These are phyloP conservation scores for Chascanopsetta lugubris DNA, from an alignment of 2,113 vertebrate genomes.

Conservation along the genomic window DNA sequence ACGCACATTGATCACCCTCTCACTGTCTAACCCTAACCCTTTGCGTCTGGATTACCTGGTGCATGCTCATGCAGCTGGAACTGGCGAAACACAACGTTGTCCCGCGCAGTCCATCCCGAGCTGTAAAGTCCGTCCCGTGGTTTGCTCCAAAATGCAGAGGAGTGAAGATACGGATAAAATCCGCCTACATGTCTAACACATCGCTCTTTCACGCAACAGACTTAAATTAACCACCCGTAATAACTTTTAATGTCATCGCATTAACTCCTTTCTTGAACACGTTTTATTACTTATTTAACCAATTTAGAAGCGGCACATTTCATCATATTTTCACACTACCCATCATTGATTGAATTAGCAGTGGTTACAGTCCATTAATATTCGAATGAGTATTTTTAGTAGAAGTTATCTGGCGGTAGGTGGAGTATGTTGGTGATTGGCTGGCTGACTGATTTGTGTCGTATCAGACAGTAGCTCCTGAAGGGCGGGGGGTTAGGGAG, in stretches of 20 bases:
- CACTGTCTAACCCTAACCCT: not conserved
- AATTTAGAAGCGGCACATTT: constrained; percentile 40
- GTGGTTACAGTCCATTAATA: constrained; percentile 52
- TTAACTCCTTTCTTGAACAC: constrained; percentile 48
- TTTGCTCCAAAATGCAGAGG: not conserved
- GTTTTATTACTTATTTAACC: constrained; percentile 34
- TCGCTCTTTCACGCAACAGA: constrained; percentile 8
- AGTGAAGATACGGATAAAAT: not conserved
- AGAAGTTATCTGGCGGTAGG: constrained; percentile 46
- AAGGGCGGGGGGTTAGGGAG: constrained; percentile 1
- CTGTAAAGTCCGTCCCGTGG: not conserved
- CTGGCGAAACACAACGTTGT: not conserved
- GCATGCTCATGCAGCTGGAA: not conserved
- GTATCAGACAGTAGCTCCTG: not conserved
- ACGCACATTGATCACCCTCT: constrained; percentile 8
- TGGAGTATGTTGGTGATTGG: constrained; percentile 7
- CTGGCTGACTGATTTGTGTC: constrained; percentile 17
- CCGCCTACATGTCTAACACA: not conserved
- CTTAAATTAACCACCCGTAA: constrained; percentile 30
- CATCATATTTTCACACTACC: constrained; percentile 40
- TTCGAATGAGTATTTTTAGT: constrained; percentile 55
- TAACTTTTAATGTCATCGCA: constrained; percentile 28
- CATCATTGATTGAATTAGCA: constrained; percentile 56
- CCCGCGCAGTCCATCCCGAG: not conserved
- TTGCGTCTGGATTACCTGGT: not conserved